phyloP scores from a whole-genome alignment of 2,113 vertebrate species.

The Datnioides undecimradiatus region DNA sequence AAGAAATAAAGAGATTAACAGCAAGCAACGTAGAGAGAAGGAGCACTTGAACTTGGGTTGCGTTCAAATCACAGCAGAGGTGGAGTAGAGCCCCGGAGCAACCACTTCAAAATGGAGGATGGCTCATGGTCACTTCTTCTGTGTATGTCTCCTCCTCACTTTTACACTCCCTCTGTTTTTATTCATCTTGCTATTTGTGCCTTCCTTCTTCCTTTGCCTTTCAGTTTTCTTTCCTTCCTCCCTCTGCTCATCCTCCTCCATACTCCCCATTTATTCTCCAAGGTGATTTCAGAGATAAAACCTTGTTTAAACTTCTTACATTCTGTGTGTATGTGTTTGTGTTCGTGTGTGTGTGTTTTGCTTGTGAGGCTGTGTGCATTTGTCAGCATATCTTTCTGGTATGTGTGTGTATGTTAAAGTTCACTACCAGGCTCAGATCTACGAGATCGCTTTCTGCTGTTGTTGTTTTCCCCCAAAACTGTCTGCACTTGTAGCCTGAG shows the following conservation, averaged over 20 bases:
- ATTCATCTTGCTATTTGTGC: conserved; percentile 12
- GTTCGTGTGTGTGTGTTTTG: conserved; percentile 8
- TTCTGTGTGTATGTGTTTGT: background rate
- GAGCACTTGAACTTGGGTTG: conserved; percentile 72
- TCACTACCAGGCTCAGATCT: conserved; percentile 18
- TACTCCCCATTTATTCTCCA: background rate
- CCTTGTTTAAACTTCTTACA: conserved; percentile 13
- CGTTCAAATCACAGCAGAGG: conserved; percentile 55
- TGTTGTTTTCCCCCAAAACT: conserved; percentile 8
- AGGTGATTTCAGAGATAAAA: conserved; percentile 38
- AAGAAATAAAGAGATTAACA: conserved; percentile 54
- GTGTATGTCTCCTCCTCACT: conserved; percentile 1
- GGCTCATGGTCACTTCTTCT: conserved; percentile 49
- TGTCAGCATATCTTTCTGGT: too few species aligned
- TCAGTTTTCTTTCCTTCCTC: conserved; percentile 9
- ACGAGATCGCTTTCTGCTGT: conserved; percentile 8
- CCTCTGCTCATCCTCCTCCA: conserved; percentile 14
- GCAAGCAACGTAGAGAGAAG: conserved; percentile 37
- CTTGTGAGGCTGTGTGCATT: too few species aligned
- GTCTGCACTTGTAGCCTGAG: conserved; percentile 8
- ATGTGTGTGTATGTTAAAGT: background rate
- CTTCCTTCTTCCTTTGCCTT: background rate
- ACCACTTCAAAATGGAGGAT: conserved; percentile 67
- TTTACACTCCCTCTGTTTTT: background rate
- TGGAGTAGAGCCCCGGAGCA: conserved; percentile 52